Conservation (phyloP, 1,140 invertebrate species). For the Spodoptera frugiperda region DNA sequence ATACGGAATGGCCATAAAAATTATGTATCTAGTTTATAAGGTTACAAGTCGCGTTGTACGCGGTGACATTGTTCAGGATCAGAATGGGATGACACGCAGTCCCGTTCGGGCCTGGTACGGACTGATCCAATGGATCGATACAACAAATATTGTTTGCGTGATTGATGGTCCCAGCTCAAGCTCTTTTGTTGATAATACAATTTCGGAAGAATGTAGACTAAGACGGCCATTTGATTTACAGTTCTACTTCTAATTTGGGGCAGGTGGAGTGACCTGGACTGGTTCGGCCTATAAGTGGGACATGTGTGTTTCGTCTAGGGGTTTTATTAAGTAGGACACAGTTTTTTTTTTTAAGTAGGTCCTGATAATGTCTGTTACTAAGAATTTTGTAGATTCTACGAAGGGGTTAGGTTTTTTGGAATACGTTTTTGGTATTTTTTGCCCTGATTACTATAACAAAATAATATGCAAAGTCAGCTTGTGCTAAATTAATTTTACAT, state of each 20-base stretch:
- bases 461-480: no score
- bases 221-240: slow-evolving; percentile 42
- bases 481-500: no score
- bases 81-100: slow-evolving; percentile 50
- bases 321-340: not conserved
- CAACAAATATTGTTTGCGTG: slow-evolving; percentile 76
- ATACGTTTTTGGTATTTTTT: no score
- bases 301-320: not conserved
- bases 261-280: slow-evolving; percentile 26
- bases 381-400: no score
- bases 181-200: slow-evolving; percentile 46
- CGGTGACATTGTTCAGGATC: slow-evolving; percentile 61
- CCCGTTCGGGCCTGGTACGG: slow-evolving; percentile 68
- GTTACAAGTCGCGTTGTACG: slow-evolving; percentile 37
- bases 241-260: slow-evolving; percentile 51
- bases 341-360: not conserved
- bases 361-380: no score
- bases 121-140: slow-evolving; percentile 71
- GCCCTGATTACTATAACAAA: no score
- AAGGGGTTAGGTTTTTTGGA: no score
- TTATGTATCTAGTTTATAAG: slow-evolving; percentile 39
- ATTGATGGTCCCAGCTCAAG: slow-evolving; percentile 67
- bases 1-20: slow-evolving; percentile 9
- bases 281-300: not conserved
- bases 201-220: slow-evolving; percentile 13